These are phyloP conservation scores for Narcine bancroftii DNA, from an alignment of 2,113 vertebrate genomes.

Conservation along the genomic window DNA sequence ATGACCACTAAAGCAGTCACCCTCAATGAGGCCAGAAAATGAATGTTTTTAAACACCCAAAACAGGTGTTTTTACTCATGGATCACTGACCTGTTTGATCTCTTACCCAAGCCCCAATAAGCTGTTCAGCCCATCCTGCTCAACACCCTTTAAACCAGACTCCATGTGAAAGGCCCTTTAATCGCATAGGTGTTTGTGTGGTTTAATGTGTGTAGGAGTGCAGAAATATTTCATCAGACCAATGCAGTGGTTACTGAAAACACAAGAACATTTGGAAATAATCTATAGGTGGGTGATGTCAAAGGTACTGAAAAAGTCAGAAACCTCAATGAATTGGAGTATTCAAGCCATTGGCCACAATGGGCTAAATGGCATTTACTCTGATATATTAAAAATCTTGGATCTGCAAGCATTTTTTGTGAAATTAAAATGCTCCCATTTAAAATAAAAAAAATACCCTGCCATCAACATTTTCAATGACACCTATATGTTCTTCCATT, in stretches of 20 bases:
- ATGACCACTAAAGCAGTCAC: too few relatives aligned
- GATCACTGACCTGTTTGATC: too few relatives aligned
- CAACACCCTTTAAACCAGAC: background rate
- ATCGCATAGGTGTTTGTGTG: background rate
- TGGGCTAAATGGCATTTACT: too few relatives aligned
- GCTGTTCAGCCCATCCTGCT: background rate
- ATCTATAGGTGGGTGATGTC: background rate
- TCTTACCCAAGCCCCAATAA: background rate
- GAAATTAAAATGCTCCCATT: background rate
- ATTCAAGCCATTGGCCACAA: too few relatives aligned
- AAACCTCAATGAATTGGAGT: too few relatives aligned
- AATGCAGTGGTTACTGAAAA: background rate
- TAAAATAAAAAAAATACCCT: background rate
- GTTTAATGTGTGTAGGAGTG: background rate
- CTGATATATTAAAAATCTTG: too few relatives aligned
- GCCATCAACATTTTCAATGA: background rate
- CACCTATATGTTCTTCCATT: background rate
- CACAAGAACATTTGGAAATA: background rate
- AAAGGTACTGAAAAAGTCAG: too few relatives aligned
- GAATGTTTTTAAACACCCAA: too few relatives aligned
- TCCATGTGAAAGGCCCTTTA: background rate
- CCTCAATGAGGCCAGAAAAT: too few relatives aligned
- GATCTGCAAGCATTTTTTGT: too few relatives aligned
- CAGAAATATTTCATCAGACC: background rate
- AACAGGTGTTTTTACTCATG: too few relatives aligned